Base-by-base conservation (phyloP, 2,797 vertebrate species). In the Enoplosus armatus region DNA sequence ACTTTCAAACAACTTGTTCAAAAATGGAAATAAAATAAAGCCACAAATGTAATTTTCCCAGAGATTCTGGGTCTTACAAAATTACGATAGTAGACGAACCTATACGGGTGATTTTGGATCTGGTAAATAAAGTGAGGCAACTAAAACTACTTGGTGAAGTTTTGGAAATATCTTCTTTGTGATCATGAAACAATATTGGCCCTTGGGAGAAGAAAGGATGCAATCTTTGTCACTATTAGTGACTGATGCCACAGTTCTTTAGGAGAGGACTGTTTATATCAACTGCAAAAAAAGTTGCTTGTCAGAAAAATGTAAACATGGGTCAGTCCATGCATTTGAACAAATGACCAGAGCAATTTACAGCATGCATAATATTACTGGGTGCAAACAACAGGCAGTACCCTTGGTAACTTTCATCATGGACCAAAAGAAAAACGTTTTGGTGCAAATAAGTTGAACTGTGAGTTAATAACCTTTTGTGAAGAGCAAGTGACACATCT, bases 401-500 rank as follows among this genome's bases (percentile, higher is more conserved):
- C 2, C 20, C 3, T 8, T 15, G 10, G 12, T 41, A 14, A 41
- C 39, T 15, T 37, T 20, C 6, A 31, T 59, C 6, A 45, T 11
- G 31, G 6, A 16, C 20, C 11, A 18, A 50, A 24, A 33, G 4
- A 29, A 48, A 76, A 47, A 9, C n/a, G 3, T 43, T 26, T 22
- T 48, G 18, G 2, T 29, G 6, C 31, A 6, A 0, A 48, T 29
- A n/a, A 41, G 8, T 0, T 59, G 8, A 67, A 15, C 8, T 15
- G 6, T 9, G 4, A 29, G 20, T 15, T 22, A 22, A 45, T 16
- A 43, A 31, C 24, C 20, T 39, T n/a, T 45, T 54, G 4, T 54
- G 1, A 37, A 16, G 1, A n/a, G 14, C 8, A 26, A 33, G 27
- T 7, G 16, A 0, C 0, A 8, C 12, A 5, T 33, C n/a, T 18